A percentile compares a stretch with the other conserved stretches of the same genome.
Conservation (phyloP, 2,888 invertebrate genomes). For the Synergus gifuensis region DNA sequence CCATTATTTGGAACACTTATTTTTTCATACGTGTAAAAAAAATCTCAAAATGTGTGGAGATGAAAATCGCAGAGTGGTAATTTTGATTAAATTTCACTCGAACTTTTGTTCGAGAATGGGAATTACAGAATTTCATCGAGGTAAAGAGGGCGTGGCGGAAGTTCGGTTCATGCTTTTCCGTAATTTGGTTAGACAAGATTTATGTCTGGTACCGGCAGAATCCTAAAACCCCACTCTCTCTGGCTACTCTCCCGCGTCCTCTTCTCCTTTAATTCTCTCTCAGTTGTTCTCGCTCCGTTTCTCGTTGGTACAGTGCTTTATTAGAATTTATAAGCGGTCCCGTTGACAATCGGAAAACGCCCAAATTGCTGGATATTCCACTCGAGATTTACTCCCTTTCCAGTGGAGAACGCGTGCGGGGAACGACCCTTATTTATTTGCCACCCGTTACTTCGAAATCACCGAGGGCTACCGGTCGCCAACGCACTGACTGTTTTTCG, state of each 20-base stretch:
- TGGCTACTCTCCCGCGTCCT: constrained; percentile 43
- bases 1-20: no score
- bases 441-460: constrained; percentile 59
- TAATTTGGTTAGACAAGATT: constrained; percentile 77
- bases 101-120: constrained; percentile 33
- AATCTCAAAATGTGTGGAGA: constrained; percentile 5
- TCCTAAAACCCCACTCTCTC: constrained; percentile 58
- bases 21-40: no score
- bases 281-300: constrained; percentile 54
- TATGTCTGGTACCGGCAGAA: constrained; percentile 69
- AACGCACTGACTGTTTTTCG: constrained; percentile 52
- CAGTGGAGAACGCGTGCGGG: constrained; percentile 36
- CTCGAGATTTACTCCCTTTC: constrained; percentile 51
- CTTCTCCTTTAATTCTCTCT: constrained; percentile 43
- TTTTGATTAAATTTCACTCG: constrained; percentile 26
- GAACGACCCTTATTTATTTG: constrained; percentile 71
- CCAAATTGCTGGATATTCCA: constrained; percentile 70
- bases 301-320: constrained; percentile 65
- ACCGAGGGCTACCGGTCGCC: constrained; percentile 49
- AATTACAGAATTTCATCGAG: constrained; percentile 68
- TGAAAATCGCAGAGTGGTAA: constrained; percentile 34
- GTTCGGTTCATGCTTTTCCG: constrained; percentile 72
- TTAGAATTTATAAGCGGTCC: constrained; percentile 76
- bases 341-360: constrained; percentile 73
- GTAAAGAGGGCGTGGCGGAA: constrained; percentile 71